A percentile compares a stretch with the other conserved stretches of the same genome.
Conservation (phyloP, 2,113 vertebrate species). For the Lepisosteus osseus region DNA sequence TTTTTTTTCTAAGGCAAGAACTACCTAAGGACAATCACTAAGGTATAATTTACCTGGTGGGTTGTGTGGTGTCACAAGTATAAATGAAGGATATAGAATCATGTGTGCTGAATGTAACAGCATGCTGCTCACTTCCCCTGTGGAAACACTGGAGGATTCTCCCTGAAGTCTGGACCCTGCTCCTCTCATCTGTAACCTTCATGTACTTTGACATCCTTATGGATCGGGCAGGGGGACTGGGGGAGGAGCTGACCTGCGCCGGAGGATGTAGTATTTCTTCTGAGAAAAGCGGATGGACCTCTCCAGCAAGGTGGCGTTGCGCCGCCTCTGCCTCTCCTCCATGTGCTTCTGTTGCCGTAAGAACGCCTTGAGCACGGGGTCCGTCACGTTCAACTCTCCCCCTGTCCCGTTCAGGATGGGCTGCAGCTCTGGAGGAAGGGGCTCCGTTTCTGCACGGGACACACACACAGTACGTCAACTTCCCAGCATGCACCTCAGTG, state of each 20-base stretch:
- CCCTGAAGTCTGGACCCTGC: too few species aligned
- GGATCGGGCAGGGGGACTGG: too few species aligned
- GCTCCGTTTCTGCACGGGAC: slow-evolving; percentile 68
- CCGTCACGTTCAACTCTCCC: slow-evolving; percentile 58
- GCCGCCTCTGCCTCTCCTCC: slow-evolving; percentile 70
- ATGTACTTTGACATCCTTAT: too few species aligned
- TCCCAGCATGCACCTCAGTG: background rate
- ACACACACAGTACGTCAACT: background rate
- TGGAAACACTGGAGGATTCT: too few species aligned
- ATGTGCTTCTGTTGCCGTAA: slow-evolving; percentile 74
- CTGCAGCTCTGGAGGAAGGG: slow-evolving; percentile 82
- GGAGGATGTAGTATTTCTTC: slow-evolving; percentile 79
- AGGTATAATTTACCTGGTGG: too few species aligned
- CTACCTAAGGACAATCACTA: too few species aligned
- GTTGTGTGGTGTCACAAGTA: too few species aligned
- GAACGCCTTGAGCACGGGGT: slow-evolving; percentile 72
- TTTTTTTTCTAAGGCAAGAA: too few species aligned
- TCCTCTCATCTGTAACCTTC: too few species aligned
- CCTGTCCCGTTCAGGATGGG: slow-evolving; percentile 63
- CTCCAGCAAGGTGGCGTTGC: slow-evolving; percentile 60
- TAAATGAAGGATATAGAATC: too few species aligned
- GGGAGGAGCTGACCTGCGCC: slow-evolving; percentile 71
- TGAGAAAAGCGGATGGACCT: slow-evolving; percentile 69
- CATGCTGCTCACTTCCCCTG: too few species aligned
- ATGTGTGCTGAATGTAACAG: too few species aligned